Conservation (phyloP, 2,797 vertebrate genomes). For the Cygnus olor region DNA sequence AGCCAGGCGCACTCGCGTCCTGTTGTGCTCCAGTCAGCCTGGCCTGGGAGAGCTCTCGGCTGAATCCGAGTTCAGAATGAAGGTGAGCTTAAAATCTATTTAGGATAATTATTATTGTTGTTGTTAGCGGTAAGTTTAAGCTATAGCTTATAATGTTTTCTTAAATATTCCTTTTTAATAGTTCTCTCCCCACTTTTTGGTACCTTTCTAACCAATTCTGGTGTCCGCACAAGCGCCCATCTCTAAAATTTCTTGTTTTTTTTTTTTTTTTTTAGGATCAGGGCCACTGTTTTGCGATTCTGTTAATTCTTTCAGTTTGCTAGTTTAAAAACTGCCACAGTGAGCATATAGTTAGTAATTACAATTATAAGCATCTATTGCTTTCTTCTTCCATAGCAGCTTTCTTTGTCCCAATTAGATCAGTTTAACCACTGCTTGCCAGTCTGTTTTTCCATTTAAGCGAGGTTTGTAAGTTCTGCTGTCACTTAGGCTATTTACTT, state of each 20-base stretch:
- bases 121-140: background rate
- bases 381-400: background rate
- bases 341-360: background rate
- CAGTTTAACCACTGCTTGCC: background rate
- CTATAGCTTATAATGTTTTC: background rate
- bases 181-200: background rate
- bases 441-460: background rate
- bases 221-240: rapidly evolving
- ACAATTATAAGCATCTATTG: background rate
- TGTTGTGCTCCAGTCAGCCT: slow-evolving; percentile 69
- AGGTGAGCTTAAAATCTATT: slow-evolving; percentile 73
- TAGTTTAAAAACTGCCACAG: background rate
- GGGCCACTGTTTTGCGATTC: background rate
- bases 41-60: slow-evolving; percentile 17
- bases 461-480: background rate
- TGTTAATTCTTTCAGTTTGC: background rate
- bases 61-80: slow-evolving; percentile 71
- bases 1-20: slow-evolving; percentile 61
- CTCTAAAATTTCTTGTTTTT: rapidly evolving
- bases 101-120: background rate
- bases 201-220: background rate
- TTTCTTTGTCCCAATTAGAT: background rate
- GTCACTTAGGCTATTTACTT: background rate
- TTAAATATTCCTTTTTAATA: background rate
- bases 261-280: background rate